Conservation (phyloP, 2,113 vertebrate species). For the Campylorhamphus procurvoides region DNA sequence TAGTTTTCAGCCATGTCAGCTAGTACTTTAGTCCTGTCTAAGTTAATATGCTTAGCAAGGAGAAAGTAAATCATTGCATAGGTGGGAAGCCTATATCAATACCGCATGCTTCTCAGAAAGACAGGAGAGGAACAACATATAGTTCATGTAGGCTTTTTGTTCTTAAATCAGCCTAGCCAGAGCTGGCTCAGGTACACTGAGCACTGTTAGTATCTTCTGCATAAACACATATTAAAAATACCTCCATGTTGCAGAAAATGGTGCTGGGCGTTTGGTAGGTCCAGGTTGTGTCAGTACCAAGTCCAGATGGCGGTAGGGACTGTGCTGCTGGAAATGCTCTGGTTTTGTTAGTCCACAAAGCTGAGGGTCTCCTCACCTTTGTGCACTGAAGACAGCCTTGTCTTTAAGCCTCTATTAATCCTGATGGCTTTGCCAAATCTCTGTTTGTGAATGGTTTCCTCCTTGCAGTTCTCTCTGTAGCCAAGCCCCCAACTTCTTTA, state of each 20-base stretch:
- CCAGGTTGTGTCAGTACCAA: neutral
- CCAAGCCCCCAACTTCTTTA: neutral
- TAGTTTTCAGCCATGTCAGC: slow-evolving; percentile 26
- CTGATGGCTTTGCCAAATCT: neutral
- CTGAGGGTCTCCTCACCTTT: neutral
- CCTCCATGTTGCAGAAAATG: neutral
- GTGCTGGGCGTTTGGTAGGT: neutral
- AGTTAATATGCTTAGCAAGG: slow-evolving; percentile 23
- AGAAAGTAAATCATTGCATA: slow-evolving; percentile 27
- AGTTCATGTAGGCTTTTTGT: neutral
- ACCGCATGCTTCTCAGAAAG: neutral
- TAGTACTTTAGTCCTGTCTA: slow-evolving; percentile 31
- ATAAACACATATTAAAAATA: neutral
- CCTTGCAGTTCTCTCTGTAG: neutral
- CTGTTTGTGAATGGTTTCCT: neutral
- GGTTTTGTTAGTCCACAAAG: neutral
- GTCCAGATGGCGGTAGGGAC: neutral
- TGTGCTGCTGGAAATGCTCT: neutral
- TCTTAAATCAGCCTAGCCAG: neutral
- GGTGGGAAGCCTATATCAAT: slow-evolving; percentile 9
- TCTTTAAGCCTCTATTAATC: neutral
- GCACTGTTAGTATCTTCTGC: neutral
- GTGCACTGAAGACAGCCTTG: neutral
- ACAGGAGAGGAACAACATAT: neutral
- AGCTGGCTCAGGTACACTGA: neutral